phyloP scores from a whole-genome alignment of 92 coral and sea anemone genomes.

The Galaxea fascicularis region DNA sequence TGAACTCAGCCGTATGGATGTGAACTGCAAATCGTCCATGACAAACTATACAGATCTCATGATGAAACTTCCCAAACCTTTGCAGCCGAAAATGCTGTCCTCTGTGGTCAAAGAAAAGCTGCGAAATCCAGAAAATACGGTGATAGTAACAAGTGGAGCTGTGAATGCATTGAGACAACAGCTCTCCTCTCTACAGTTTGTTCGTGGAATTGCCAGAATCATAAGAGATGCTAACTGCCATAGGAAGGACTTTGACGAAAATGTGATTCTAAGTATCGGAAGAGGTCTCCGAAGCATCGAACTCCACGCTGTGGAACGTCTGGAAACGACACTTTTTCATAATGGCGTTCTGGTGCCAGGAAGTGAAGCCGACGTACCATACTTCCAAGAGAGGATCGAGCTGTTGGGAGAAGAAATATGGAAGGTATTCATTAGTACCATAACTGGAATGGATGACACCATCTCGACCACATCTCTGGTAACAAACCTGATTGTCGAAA shows the following conservation, averaged over 20 bases:
- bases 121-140: background rate
- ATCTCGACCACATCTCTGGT: background rate
- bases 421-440: slow-evolving; percentile 49
- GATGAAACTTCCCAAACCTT: slow-evolving; percentile 36
- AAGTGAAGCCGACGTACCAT: slow-evolving; percentile 47
- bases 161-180: slow-evolving; percentile 9
- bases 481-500: background rate
- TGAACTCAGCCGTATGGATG: slow-evolving; percentile 16
- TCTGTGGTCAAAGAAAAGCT: slow-evolving; percentile 45
- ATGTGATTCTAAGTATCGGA: slow-evolving; percentile 8
- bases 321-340: slow-evolving; percentile 29
- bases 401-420: slow-evolving; percentile 26
- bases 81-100: slow-evolving; percentile 68
- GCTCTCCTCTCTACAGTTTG: slow-evolving; percentile 58
- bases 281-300: slow-evolving; percentile 32
- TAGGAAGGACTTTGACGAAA: slow-evolving; percentile 9
- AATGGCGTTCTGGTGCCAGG: slow-evolving; percentile 40
- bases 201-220: slow-evolving; percentile 58
- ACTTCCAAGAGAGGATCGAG: slow-evolving; percentile 46
- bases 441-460: background rate
- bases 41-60: slow-evolving; percentile 53
- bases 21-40: slow-evolving; percentile 14
- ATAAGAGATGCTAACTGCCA: slow-evolving; percentile 61
- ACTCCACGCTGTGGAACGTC: background rate
- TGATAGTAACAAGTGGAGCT: background rate